Evolutionary conservation across 2,113 vertebrate species (phyloP).

Genomic region (Isurus oxyrinchus): DNA sequence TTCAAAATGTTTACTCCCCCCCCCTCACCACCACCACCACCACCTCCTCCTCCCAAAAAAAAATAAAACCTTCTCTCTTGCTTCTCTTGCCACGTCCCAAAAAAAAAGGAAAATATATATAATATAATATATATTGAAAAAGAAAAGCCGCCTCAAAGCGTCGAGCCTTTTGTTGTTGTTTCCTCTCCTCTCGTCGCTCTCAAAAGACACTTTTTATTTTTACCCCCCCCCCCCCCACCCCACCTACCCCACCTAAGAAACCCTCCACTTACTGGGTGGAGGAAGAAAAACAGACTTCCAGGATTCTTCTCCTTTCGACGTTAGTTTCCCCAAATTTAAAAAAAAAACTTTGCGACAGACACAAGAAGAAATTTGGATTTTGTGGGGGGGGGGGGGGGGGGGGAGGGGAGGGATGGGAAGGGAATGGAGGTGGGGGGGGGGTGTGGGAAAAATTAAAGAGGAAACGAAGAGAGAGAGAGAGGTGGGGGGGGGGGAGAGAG

Average conservation of each 20-base stretch:
- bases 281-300: background rate
- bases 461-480: background rate
- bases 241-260: background rate
- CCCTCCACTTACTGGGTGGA: background rate
- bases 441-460: background rate
- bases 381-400: no score
- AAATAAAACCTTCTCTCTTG: background rate
- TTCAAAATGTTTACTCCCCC: no score
- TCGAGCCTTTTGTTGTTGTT: conserved; percentile 23
- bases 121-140: background rate
- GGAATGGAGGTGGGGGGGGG: background rate
- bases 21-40: background rate
- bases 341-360: background rate
- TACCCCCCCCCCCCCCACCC: background rate
- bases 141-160: conserved; percentile 3
- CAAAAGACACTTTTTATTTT: background rate
- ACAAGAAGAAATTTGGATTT: background rate
- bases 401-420: no score
- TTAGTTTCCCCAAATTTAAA: background rate
- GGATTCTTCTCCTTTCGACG: background rate
- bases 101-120: background rate
- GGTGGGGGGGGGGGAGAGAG: no score
- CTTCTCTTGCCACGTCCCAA: conserved; percentile 23
- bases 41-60: no score
- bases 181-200: background rate